Evolutionary conservation across 1,140 invertebrate genomes (phyloP), one percentile per base, ranked within the genome.

Genomic region (Sinella curviseta): DNA sequence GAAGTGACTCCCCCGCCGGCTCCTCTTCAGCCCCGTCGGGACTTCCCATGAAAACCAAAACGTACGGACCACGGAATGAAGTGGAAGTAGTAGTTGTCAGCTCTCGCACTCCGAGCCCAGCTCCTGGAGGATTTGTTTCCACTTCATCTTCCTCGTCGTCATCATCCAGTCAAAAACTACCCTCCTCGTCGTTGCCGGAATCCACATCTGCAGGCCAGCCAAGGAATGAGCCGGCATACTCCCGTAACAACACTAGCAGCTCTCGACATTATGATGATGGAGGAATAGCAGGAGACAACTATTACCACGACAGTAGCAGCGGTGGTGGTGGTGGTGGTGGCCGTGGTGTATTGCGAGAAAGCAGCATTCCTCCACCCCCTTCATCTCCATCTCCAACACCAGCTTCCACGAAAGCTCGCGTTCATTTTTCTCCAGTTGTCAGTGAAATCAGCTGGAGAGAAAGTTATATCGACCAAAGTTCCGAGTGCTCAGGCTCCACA

Each of bases 371-470:
- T 14, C 35, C 34, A 75, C 74, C 74, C 34, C 74, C 74, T 31
- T 31, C 65, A 33, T 31, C 65, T 14, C 55, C 55, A 60, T n/a
- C n/a, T 65, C 57, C 57, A 17, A 65, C 57, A n/a, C 26, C 65
- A 14, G 73, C 35, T 36, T n/a, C 60, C 24, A 70, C 60, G 26
- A 79, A 82, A 78, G 67, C 57, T 33, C 79, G 79, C 30, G 82
- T 82, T 39, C 79, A 80, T 78, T 82, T 82, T 39, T 80, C 73
- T 35, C 82, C 82, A 28, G 79, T 82, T 31, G 82, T 82, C 20
- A 79, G 77, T n/a, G 81, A 84, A 54, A 84, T 84, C 31, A 80
- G 78, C 36, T 84, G 83, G 83, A 57, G 83, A 55, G 83, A 84
- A 67, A 82, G 81, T 70, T 84, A 84, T 57, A 82, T 74, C 30